phyloP scores from a whole-genome alignment of 2,113 vertebrate genomes.

The Platysteira castanea region DNA sequence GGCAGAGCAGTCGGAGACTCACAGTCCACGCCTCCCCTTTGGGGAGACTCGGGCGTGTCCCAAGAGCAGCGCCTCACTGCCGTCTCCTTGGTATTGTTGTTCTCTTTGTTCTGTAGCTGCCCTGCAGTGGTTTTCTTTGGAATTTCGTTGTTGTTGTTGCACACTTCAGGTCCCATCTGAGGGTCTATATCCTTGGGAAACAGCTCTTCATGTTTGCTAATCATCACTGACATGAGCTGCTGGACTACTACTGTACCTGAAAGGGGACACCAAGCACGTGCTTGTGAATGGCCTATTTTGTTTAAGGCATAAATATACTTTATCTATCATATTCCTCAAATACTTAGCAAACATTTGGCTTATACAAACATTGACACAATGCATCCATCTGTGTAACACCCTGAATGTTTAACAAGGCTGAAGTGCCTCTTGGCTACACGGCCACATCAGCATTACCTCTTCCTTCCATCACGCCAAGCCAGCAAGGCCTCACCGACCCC shows the following conservation, averaged over 20 bases:
- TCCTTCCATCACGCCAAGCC: neutral
- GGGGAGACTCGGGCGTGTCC: conserved; percentile 84
- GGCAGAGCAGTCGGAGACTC: conserved; percentile 71
- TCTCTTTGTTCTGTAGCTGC: conserved; percentile 86
- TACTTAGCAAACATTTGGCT: neutral
- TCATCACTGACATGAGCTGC: conserved; percentile 95
- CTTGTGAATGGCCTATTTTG: neutral
- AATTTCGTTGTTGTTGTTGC: conserved; percentile 87
- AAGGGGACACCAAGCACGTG: neutral
- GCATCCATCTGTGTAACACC: neutral
- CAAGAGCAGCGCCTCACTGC: conserved; percentile 82
- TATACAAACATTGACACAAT: neutral
- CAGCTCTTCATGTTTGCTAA: conserved; percentile 85
- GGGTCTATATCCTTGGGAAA: conserved; percentile 83
- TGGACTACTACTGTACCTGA: conserved; percentile 92
- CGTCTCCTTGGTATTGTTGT: conserved; percentile 80
- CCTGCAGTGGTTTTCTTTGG: conserved; percentile 68
- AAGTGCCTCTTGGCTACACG: neutral
- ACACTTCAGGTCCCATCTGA: conserved; percentile 68
- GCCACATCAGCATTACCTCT: neutral
- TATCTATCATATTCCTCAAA: neutral
- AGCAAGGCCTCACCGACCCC: neutral
- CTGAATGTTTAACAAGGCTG: neutral
- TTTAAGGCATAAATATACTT: neutral
- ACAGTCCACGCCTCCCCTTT: conserved; percentile 75